These are phyloP conservation scores for Scolanthus callimorphus DNA, from an alignment of 92 coral and sea anemone genomes.

Conservation along the genomic window DNA sequence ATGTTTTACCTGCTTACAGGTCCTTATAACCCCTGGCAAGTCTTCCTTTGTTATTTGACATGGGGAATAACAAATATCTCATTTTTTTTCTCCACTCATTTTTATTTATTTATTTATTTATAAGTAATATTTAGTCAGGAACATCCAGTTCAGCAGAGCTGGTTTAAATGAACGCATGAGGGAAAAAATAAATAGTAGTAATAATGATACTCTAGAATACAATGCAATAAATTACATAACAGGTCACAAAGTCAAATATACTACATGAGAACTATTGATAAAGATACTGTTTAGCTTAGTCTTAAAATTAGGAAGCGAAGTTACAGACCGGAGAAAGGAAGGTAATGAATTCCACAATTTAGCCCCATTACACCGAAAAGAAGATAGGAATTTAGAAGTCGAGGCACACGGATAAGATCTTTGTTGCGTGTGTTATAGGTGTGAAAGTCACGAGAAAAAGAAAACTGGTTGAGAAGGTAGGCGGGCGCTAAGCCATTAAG, in stretches of 20 bases:
- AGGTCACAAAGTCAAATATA: no score
- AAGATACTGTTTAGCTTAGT: background rate
- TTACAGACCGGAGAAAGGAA: background rate
- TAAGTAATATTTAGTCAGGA: background rate
- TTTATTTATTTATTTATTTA: no score
- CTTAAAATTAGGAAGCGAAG: no score
- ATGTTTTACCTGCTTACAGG: no score
- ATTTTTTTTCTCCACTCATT: background rate
- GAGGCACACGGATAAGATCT: constrained; percentile 27
- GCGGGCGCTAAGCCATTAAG: constrained; percentile 30
- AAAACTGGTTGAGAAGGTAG: constrained; percentile 22
- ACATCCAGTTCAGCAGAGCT: background rate
- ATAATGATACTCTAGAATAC: background rate
- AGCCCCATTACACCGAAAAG: constrained; percentile 28
- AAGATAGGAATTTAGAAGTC: constrained; percentile 18
- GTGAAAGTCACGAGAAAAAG: constrained; percentile 25
- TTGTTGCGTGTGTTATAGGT: constrained; percentile 21
- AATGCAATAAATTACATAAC: background rate
- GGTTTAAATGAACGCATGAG: background rate
- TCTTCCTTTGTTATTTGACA: no score
- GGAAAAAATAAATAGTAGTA: no score
- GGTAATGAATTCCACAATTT: background rate
- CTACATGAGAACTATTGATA: no score
- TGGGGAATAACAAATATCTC: no score
- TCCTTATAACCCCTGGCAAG: no score